These are phyloP conservation scores for Stegastes partitus DNA, from an alignment of 2,113 vertebrate species.

Conservation along the genomic window DNA sequence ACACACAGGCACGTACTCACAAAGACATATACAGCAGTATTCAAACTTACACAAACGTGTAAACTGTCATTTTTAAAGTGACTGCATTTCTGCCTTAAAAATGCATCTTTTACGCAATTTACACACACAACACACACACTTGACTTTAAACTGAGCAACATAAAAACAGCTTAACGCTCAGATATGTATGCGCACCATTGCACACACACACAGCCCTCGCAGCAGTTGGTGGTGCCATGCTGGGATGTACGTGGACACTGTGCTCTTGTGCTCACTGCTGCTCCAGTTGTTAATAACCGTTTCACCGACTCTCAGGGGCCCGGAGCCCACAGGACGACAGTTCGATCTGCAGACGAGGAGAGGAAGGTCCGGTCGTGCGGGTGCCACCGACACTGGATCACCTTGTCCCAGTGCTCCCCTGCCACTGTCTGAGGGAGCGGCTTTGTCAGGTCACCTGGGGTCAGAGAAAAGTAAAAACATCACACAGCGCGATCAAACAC, in stretches of 20 bases:
- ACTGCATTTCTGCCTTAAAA: constrained; percentile 9
- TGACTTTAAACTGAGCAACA: constrained; percentile 29
- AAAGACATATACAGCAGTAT: constrained; percentile 13
- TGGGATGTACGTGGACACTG: neutral
- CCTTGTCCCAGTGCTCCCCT: constrained; percentile 96
- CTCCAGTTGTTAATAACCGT: neutral
- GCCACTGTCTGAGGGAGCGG: constrained; percentile 93
- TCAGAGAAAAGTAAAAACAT: neutral
- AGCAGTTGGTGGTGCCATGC: constrained; percentile 75
- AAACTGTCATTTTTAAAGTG: constrained; percentile 23
- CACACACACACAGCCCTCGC: constrained; percentile 35
- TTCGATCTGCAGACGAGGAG: constrained; percentile 96
- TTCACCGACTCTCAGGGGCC: constrained; percentile 74
- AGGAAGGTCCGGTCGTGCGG: constrained; percentile 94
- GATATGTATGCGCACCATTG: neutral
- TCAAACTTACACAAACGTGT: constrained; percentile 20
- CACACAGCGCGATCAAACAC: neutral
- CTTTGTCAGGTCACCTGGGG: constrained; percentile 94
- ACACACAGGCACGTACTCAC: constrained; percentile 55
- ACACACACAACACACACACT: constrained; percentile 12
- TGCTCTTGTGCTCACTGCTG: constrained; percentile 36
- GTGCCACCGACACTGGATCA: constrained; percentile 98
- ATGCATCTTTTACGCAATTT: neutral
- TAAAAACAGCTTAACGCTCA: constrained; percentile 11
- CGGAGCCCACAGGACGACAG: constrained; percentile 94